phyloP scores from a whole-genome alignment of 2,113 vertebrate genomes.

The Myanophis thanlyinensis region DNA sequence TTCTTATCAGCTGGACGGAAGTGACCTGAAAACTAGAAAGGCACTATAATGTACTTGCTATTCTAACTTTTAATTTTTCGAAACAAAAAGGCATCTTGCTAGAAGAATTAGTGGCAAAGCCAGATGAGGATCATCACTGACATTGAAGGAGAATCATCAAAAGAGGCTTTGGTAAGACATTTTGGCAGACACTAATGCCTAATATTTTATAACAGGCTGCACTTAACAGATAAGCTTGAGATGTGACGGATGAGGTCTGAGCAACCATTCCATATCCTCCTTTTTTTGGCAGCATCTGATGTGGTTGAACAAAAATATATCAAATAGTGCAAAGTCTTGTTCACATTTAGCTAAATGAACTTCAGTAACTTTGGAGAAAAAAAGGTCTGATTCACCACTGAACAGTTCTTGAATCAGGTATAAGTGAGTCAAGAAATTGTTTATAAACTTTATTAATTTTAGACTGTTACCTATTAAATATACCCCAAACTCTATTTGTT shows the following conservation, averaged over 20 bases:
- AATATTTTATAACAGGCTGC: slow-evolving; percentile 35
- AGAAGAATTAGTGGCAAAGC: slow-evolving; percentile 18
- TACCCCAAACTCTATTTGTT: not conserved
- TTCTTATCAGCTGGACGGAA: slow-evolving; percentile 25
- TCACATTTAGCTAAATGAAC: slow-evolving; percentile 37
- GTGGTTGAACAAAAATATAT: slow-evolving; percentile 32
- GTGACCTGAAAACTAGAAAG: slow-evolving; percentile 19
- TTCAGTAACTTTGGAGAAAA: slow-evolving; percentile 5
- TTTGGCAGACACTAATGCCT: slow-evolving; percentile 33
- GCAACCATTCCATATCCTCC: slow-evolving; percentile 40
- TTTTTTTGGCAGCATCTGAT: slow-evolving; percentile 21
- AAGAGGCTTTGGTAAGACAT: slow-evolving; percentile 41
- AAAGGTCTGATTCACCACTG: slow-evolving; percentile 3
- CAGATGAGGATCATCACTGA: slow-evolving; percentile 35
- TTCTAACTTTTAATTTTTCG: slow-evolving; percentile 38
- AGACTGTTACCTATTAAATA: not conserved
- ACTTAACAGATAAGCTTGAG: slow-evolving; percentile 30
- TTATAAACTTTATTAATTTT: not conserved
- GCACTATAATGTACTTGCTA: slow-evolving; percentile 41
- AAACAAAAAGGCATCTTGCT: slow-evolving; percentile 33
- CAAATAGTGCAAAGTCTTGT: slow-evolving; percentile 13
- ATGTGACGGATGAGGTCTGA: slow-evolving; percentile 36
- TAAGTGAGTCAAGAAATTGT: not conserved
- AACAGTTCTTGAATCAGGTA: not conserved
- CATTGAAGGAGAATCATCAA: slow-evolving; percentile 29